Conservation (phyloP, 2,797 vertebrate species). For the Furcifer pardalis region DNA sequence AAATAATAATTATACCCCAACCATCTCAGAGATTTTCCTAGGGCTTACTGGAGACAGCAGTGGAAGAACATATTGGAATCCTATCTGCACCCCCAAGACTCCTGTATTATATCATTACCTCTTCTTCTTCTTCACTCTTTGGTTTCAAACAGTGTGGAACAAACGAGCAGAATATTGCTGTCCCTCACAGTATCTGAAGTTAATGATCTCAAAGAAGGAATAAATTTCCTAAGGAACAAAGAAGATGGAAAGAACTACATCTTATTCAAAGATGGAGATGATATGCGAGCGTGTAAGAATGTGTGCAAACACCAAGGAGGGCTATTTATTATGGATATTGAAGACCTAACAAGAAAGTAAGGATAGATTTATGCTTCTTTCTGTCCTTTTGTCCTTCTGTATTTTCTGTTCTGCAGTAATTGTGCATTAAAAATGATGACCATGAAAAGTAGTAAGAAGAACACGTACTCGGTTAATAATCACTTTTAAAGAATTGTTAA, state of each 20-base stretch:
- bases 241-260: slow-evolving; percentile 76
- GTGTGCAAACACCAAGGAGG: slow-evolving; percentile 85
- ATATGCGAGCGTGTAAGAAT: slow-evolving; percentile 78
- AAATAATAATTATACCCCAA: no score
- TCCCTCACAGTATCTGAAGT: slow-evolving; percentile 62
- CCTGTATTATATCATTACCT: not conserved
- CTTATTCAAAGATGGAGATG: slow-evolving; percentile 71
- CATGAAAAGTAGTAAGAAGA: not conserved
- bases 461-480: no score
- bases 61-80: no score
- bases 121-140: not conserved
- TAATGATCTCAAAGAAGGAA: slow-evolving; percentile 71
- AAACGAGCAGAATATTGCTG: slow-evolving; percentile 66
- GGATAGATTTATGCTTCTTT: not conserved
- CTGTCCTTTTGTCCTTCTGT: not conserved
- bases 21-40: no score
- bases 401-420: slow-evolving; percentile 1
- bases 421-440: slow-evolving; percentile 14
- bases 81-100: no score
- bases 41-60: no score
- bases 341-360: slow-evolving; percentile 78
- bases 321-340: slow-evolving; percentile 81
- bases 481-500: no score
- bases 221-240: slow-evolving; percentile 79
- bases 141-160: slow-evolving; percentile 46